These are phyloP conservation scores for Casuarius casuarius DNA, from an alignment of 2,113 vertebrate species.

Conservation along the genomic window DNA sequence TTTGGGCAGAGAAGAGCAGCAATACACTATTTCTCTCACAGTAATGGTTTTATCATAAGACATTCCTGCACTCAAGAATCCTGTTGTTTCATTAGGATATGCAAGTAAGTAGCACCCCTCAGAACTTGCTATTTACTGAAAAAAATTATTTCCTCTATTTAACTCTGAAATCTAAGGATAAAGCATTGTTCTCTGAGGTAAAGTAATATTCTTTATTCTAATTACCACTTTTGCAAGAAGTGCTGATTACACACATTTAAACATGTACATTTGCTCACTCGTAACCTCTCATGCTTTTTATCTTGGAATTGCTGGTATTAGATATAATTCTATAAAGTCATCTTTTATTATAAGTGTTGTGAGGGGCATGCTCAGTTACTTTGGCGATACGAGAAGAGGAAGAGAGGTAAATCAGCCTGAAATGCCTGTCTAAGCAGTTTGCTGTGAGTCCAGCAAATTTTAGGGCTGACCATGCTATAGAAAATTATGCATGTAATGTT, in stretches of 20 bases:
- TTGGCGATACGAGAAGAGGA: neutral
- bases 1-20: neutral
- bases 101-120: neutral
- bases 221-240: neutral
- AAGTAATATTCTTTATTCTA: neutral
- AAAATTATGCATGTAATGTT: neutral
- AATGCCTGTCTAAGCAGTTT: neutral
- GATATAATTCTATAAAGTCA: neutral
- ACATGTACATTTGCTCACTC: neutral
- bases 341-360: neutral
- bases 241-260: neutral
- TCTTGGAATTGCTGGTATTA: neutral
- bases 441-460: neutral
- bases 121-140: neutral
- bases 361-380: neutral
- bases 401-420: neutral
- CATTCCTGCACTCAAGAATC: neutral
- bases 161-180: neutral
- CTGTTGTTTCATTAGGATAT: neutral
- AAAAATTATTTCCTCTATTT: neutral
- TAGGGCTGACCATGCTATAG: neutral
- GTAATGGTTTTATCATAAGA: neutral
- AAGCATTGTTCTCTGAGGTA: neutral
- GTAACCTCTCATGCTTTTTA: neutral
- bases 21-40: neutral